Conservation (phyloP, 2,797 vertebrate species). For the Propithecus deckenii region DNA sequence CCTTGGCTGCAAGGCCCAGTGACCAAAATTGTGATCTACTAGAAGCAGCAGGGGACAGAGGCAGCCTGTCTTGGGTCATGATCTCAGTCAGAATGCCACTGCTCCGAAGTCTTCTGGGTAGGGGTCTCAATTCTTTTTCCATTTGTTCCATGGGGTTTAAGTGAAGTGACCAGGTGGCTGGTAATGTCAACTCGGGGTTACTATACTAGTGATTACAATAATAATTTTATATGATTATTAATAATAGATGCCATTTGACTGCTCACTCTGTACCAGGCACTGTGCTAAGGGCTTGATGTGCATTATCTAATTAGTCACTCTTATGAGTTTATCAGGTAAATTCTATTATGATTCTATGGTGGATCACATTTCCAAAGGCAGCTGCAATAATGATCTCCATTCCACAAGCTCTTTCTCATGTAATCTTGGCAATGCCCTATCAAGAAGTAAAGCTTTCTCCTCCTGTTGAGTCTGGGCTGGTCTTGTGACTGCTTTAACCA, state of each 20-base stretch:
- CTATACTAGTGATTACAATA: background rate
- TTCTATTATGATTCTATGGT: background rate
- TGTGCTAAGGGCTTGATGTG: background rate
- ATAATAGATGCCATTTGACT: background rate
- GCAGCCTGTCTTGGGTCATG: background rate
- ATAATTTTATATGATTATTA: background rate
- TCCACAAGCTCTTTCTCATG: background rate
- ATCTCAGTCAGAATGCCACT: background rate
- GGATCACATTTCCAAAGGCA: constrained; percentile 10
- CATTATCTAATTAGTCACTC: background rate
- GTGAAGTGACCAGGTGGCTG: background rate
- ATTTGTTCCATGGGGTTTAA: background rate
- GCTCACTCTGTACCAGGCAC: background rate
- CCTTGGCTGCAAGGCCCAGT: background rate
- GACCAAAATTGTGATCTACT: background rate
- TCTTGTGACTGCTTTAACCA: background rate
- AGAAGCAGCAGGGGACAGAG: background rate
- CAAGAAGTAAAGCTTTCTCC: background rate
- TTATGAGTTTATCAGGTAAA: background rate
- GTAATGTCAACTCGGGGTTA: background rate
- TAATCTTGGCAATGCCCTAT: background rate
- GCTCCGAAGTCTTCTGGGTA: background rate
- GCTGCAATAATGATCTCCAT: background rate
- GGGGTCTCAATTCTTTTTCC: background rate
- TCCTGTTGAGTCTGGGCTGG: background rate